Conservation (phyloP, 2,113 vertebrate genomes). For the Smithornis capensis region DNA sequence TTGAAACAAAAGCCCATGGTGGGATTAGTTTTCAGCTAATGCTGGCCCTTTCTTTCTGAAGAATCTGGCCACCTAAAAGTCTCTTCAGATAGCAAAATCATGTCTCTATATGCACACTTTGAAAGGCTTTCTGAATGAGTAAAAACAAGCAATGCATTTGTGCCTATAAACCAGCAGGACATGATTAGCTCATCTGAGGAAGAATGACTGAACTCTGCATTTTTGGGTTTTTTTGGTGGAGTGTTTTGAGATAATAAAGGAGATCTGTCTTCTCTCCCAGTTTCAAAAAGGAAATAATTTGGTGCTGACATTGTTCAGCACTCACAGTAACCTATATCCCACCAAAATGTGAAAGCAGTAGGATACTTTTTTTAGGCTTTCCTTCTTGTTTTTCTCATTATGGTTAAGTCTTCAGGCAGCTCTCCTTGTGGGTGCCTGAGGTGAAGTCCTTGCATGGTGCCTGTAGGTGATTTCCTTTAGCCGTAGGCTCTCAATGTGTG, state of each 20-base stretch:
- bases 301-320: not conserved
- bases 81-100: not conserved
- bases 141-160: not conserved
- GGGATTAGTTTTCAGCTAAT: not conserved
- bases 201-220: not conserved
- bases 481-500: not conserved
- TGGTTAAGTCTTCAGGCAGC: rapidly evolving
- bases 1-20: not conserved
- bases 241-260: not conserved
- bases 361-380: not conserved
- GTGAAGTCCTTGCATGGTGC: not conserved
- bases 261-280: not conserved
- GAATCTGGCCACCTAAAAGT: not conserved
- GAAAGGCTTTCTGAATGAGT: not conserved
- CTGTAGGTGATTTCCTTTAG: not conserved
- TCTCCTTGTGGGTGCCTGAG: not conserved
- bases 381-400: not conserved
- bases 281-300: not conserved
- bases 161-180: not conserved
- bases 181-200: not conserved
- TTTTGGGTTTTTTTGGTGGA: not conserved
- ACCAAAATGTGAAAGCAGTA: rapidly evolving
- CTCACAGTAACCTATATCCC: not conserved
- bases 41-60: not conserved
- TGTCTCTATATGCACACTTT: not conserved